Base-by-base conservation (phyloP, 2,888 invertebrate genomes). In the Mystacides longicornis region DNA sequence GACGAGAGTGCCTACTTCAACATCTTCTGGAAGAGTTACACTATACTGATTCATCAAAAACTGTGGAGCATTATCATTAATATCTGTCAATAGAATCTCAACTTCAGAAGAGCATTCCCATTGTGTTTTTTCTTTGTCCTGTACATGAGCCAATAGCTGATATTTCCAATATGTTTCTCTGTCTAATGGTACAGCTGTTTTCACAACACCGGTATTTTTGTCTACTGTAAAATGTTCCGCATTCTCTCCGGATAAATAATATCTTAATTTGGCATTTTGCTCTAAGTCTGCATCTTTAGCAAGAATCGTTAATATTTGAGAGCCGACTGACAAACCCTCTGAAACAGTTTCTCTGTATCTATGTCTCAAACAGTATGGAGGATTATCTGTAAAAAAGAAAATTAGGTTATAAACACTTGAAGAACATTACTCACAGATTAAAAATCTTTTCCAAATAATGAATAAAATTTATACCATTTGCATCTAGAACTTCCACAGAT, bases 251-350 rank as follows among this genome's bases (percentile, higher is more conserved):
- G 86, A 84, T 22, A 96, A 77, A 67, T 85, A 88, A 74, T 87
- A 93, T 16, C 87, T 81, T 55, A 93, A 72, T 64, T 84, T 83
- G 1, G 88, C 85, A 69, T 89, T 85, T 31, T 80, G 79, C 54
- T 86, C 85, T 64, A 86, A 85, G 71, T 96, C 96, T n/a, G 83
- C 82, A 75, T 96, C 96, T 2, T 83, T 80, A 1, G 93, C 93
- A 57, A 83, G 74, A 23, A 95, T 83, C 61, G 84, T 79, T 16
- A 87, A 70, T 11, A 96, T 81, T 63, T 78, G 81, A 20, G 86
- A 80, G 43, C 89, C 89, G 3, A 82, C 78, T 56, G 82, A 73
- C 9, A 86, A 82, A 56, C 85, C 86, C 73, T 93, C 93, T 14
- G 85, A 82, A 16, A 92, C 72, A 7, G 81, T 72, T 69, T 85